Base-by-base conservation (phyloP, 2,888 invertebrate genomes). In the Criorhina ranunculi region DNA sequence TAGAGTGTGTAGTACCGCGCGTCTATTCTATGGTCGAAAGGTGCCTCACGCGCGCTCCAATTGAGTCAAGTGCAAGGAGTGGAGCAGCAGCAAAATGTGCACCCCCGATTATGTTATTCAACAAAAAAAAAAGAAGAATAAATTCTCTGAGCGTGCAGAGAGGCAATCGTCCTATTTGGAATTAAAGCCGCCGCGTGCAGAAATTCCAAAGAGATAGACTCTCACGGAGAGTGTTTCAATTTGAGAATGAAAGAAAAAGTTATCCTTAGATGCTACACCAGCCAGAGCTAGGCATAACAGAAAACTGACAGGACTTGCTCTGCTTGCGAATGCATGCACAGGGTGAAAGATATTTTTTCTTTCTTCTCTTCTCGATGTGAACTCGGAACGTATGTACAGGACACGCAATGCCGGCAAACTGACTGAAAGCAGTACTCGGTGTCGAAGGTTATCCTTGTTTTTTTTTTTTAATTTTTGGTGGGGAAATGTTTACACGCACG, bases 1-100 rank as follows among this genome's bases (percentile, higher is more conserved):
- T 29, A 44, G 35, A 69, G 31, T 66, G 66, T 76, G 69, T 75
- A 69, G 75, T 60, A 51, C 53, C 64, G 78, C 85, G 72, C 60
- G 40, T 64, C 69, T 31, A 12, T 80, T 85, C 72, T 69, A 75
- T 69, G 17, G 83, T 59, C 64, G 75, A 75, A 69, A 76, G 70
- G 70, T 80, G 66, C 64, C 75, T 80, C 66, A 76, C 75, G 62
- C 70, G 80, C 64, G 70, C 80, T 70, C 70, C 70, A 85, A 76
- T 80, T 75, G 85, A 85, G 75, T 75, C 85, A 80, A 85, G 80
- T 85, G 85, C 85, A 85, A 80, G 85, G 75, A 80, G 76, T 80
- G 59, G 79, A 79, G 79, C 64, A 85, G 78, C 77, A 69, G 69
- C 49, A 11, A 59, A 80, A 80, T 80, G 75, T 80, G 75, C 85